phyloP scores from a whole-genome alignment of 1,140 invertebrate species.

The Neuroterus valhalla region DNA sequence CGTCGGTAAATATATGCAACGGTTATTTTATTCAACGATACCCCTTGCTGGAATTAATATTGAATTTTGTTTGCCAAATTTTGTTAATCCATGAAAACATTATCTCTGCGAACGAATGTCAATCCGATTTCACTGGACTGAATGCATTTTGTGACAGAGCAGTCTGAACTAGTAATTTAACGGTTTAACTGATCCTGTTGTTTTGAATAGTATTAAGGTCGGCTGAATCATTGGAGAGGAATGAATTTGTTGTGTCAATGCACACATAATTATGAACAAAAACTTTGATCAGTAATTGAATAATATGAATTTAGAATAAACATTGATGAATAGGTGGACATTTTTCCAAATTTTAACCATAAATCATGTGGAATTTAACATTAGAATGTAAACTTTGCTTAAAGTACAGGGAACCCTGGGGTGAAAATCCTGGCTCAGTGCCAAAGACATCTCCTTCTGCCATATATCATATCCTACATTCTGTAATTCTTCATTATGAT shows the following conservation, averaged over 20 bases:
- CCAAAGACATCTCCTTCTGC: slow-evolving; percentile 9
- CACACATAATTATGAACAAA: too few species aligned
- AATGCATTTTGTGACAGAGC: slow-evolving; percentile 7
- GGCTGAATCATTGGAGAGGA: too few species aligned
- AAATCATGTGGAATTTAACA: background rate
- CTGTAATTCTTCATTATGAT: slow-evolving; percentile 24
- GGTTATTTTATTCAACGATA: slow-evolving; percentile 12
- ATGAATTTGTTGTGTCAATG: too few species aligned
- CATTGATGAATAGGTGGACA: too few species aligned
- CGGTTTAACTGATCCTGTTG: background rate
- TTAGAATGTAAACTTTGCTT: background rate
- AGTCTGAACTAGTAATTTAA: background rate
- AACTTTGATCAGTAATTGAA: too few species aligned
- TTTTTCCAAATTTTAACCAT: background rate
- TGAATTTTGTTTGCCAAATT: background rate
- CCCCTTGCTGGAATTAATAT: background rate
- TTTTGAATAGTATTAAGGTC: background rate
- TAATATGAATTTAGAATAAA: too few species aligned
- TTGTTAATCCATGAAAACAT: background rate
- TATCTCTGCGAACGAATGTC: slow-evolving; percentile 11
- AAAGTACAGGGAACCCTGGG: slow-evolving; percentile 13
- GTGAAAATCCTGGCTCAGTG: background rate
- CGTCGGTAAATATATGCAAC: background rate
- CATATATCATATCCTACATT: slow-evolving; percentile 22
- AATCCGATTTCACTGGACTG: background rate